Base-by-base conservation (phyloP, 2,113 vertebrate species). In the Microcebus griseorufus region DNA sequence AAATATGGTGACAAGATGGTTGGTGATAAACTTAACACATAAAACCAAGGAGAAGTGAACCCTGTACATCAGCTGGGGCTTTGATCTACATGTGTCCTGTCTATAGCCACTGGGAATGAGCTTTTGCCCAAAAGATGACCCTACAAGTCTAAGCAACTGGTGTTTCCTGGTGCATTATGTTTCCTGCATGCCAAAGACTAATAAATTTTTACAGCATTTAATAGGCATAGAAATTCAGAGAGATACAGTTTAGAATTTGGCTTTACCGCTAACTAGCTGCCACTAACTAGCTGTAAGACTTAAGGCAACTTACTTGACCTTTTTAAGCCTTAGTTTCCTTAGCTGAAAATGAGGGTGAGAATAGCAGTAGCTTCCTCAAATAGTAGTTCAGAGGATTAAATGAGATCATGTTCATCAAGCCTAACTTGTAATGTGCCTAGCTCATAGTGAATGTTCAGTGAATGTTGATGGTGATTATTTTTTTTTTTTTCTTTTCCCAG, bases 1-100 rank as follows among this genome's bases (percentile, higher is more conserved):
- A 93, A 94, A 94, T 86, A 93, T 51, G 69, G 58, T 70, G 90
- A 86, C 64, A 90, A 87, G 73, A 92, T n/a, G 45, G 48, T 45
- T 39, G 45, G 48, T 45, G 88, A 82, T 55, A 92, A 79, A 42
- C 67, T 27, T 32, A 60, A 92, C 69, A 67, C 65, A 23, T 48
- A 42, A 91, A 81, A 37, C 58, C 27, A 20, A 69, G 27, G 53
- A n/a, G 70, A 23, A 11, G n/a, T 39, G 67, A 48, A n/a, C 45
- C 25, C 34, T 48, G 11, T 12, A 13, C 7, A 7, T n/a, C 14
- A 80, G 25, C 42, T 45, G 62, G 29, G 69, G 23, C 67, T 65
- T 80, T 85, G 65, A 83, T 70, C 29, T 79, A 3, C 39, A 16
- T 16, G 22, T 72, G 67, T 72, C 25, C 29, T 82, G 37, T 42